Evolutionary conservation across 2,113 vertebrate species (phyloP).

Genomic region (Gavialis gangeticus): DNA sequence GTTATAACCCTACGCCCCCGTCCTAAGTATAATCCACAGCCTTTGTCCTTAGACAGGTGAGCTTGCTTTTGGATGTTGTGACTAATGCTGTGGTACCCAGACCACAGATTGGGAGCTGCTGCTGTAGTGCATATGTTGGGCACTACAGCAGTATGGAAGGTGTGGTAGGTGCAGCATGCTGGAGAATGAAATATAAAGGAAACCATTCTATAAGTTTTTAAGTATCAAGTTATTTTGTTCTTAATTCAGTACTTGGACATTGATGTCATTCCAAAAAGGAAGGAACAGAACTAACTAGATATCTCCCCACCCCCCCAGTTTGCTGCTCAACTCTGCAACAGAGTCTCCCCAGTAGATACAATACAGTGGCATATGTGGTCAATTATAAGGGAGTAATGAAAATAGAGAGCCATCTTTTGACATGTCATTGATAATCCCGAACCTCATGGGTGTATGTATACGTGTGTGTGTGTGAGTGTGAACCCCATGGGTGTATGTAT

Average conservation of each 20-base stretch:
- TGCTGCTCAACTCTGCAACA: not conserved
- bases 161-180: not conserved
- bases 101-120: too few relatives aligned
- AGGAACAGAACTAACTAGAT: not conserved
- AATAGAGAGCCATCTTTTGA: not conserved
- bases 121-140: not conserved
- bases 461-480: too few relatives aligned
- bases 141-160: not conserved
- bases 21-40: not conserved
- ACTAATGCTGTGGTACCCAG: too few relatives aligned
- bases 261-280: not conserved
- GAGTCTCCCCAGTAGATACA: not conserved
- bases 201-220: rapidly evolving
- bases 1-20: too few relatives aligned
- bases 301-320: not conserved
- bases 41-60: not conserved
- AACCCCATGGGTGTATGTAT: too few relatives aligned
- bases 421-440: not conserved
- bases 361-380: not conserved
- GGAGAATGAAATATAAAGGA: not conserved
- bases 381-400: not conserved
- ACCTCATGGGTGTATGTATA: not conserved
- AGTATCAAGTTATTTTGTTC: not conserved
- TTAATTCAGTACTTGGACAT: not conserved
- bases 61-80: not conserved